Percentiles rank a stretch among this genome's conserved stretches.
Evolutionary conservation across 2,113 vertebrate genomes (phyloP).

Genomic region (Pungitius pungitius): DNA sequence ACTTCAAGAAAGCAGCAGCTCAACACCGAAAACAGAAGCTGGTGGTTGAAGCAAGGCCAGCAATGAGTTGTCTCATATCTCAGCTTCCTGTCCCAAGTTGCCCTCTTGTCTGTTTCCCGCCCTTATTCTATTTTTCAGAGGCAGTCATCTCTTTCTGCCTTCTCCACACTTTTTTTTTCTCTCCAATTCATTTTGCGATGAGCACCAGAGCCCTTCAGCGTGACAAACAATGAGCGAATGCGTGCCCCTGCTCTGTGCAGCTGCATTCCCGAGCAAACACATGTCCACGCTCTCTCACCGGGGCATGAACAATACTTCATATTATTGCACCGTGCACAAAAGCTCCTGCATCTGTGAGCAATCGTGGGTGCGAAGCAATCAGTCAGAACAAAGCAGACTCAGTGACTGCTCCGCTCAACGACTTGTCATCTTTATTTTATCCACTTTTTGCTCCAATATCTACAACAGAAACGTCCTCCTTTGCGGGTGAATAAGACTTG

Average conservation of each 20-base stretch:
- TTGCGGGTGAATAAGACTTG: slow-evolving; percentile 35
- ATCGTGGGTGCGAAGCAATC: slow-evolving; percentile 29
- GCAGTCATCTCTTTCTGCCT: slow-evolving; percentile 20
- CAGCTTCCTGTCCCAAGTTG: slow-evolving; percentile 51
- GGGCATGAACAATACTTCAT: slow-evolving; percentile 48
- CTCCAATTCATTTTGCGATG: slow-evolving; percentile 43
- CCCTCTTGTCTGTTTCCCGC: slow-evolving; percentile 27
- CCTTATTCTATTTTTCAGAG: slow-evolving; percentile 51
- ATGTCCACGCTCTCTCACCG: slow-evolving; percentile 14
- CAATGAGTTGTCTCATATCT: slow-evolving; percentile 51
- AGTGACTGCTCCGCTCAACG: slow-evolving; percentile 36
- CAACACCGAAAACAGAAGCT: slow-evolving; percentile 38
- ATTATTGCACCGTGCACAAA: slow-evolving; percentile 41
- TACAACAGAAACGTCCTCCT: slow-evolving; percentile 43
- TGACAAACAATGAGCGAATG: slow-evolving; percentile 41
- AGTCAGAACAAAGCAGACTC: slow-evolving; percentile 54
- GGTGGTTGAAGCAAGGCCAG: slow-evolving; percentile 46
- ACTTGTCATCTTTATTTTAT: slow-evolving; percentile 60
- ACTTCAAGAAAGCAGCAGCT: slow-evolving; percentile 20
- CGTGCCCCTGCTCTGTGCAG: neutral
- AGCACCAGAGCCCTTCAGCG: slow-evolving; percentile 39
- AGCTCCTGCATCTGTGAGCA: slow-evolving; percentile 41
- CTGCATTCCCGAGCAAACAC: slow-evolving; percentile 1
- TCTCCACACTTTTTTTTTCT: slow-evolving; percentile 22
- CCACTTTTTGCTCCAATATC: slow-evolving; percentile 42